These are phyloP conservation scores for Melieria crassipennis DNA, from an alignment of 2,888 invertebrate genomes.

Conservation along the genomic window DNA sequence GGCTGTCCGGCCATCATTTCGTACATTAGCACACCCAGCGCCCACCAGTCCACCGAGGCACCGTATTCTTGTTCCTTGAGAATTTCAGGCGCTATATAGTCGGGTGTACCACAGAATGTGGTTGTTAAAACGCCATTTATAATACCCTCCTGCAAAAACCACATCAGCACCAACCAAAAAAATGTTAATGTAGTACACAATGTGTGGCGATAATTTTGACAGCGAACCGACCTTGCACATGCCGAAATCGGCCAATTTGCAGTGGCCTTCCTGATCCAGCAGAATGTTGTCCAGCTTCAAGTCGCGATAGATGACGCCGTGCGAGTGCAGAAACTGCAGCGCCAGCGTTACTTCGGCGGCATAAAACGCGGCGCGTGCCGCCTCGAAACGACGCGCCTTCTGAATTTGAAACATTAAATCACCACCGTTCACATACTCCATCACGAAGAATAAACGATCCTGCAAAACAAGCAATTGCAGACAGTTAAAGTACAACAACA, in stretches of 20 bases:
- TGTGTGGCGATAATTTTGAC: background rate
- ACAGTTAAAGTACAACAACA: background rate
- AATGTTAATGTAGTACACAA: too few species aligned
- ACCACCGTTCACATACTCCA: conserved; percentile 99
- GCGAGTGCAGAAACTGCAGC: conserved; percentile 93
- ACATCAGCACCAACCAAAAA: background rate
- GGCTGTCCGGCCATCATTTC: conserved; percentile 99
- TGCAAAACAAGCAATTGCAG: conserved; percentile 49
- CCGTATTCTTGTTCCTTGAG: conserved; percentile 93
- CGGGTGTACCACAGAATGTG: conserved; percentile 99
- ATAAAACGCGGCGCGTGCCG: conserved; percentile 91
- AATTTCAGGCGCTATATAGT: conserved; percentile 99
- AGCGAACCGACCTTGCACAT: conserved; percentile 93
- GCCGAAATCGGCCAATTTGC: conserved; percentile 94
- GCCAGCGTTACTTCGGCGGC: conserved; percentile 99
- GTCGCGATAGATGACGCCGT: conserved; percentile 99
- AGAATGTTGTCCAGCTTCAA: conserved; percentile 98
- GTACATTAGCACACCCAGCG: conserved; percentile 96
- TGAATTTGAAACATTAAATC: conserved; percentile 99
- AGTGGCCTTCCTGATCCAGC: conserved; percentile 94
- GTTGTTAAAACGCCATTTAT: conserved; percentile 86
- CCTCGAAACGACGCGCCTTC: conserved; percentile 96
- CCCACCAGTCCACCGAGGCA: conserved; percentile 95
- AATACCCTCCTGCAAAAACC: conserved; percentile 60
- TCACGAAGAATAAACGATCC: conserved; percentile 97